Evolutionary conservation across 2,797 vertebrate genomes (phyloP).

Genomic region (Phylloscopus collybita): DNA sequence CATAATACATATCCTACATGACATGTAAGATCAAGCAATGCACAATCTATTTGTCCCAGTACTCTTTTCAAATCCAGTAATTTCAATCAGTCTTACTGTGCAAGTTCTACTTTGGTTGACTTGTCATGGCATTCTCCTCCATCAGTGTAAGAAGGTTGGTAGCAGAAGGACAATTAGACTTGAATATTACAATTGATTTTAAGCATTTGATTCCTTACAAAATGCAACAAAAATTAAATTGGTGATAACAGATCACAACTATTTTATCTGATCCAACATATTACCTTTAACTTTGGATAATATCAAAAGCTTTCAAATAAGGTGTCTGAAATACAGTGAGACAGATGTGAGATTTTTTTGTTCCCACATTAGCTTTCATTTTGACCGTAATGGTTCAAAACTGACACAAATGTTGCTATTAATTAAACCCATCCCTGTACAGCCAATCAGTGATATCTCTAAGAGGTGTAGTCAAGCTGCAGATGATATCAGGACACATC

Average conservation of each 20-base stretch:
- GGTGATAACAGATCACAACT: not conserved
- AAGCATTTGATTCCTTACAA: not conserved
- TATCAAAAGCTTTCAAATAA: not conserved
- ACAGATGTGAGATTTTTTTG: not conserved
- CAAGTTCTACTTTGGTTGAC: not conserved
- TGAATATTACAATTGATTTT: not conserved
- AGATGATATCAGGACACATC: constrained; percentile 1
- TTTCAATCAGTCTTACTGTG: not conserved
- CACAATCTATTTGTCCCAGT: not conserved
- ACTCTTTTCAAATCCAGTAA: not conserved
- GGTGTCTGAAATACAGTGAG: not conserved
- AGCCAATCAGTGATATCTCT: not conserved
- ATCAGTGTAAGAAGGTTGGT: not conserved
- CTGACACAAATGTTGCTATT: not conserved
- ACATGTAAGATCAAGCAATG: not conserved
- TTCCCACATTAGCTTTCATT: not conserved
- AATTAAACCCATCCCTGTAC: not conserved
- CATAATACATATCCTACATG: not conserved
- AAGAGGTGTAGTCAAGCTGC: constrained; percentile 24
- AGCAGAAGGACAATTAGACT: not conserved
- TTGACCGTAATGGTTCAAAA: not conserved
- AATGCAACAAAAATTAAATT: not conserved
- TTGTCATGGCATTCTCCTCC: not conserved
- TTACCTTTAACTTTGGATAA: not conserved
- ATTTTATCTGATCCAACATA: not conserved